phyloP scores from a whole-genome alignment of 2,797 vertebrate genomes.

The Lagocephalus sceleratus region DNA sequence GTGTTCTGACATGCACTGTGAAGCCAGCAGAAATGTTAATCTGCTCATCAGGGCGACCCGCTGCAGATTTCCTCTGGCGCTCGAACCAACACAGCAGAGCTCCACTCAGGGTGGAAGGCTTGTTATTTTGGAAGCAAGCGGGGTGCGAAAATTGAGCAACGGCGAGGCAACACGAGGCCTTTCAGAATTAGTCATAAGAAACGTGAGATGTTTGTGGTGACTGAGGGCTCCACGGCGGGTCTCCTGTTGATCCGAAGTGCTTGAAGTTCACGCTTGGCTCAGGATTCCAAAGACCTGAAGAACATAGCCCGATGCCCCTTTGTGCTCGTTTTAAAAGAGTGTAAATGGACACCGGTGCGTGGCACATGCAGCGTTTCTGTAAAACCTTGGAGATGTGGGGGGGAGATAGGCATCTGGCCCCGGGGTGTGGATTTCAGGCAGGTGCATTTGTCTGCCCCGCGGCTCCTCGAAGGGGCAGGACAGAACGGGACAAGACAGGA shows the following conservation, averaged over 20 bases:
- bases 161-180: constrained; percentile 2
- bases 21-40: constrained; percentile 31
- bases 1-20: constrained; percentile 56
- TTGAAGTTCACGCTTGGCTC: no score
- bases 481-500: constrained; percentile 36
- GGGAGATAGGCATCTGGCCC: constrained; percentile 67
- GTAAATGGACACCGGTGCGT: constrained; percentile 58
- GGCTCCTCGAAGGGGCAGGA: constrained; percentile 59
- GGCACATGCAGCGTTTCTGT: constrained; percentile 57
- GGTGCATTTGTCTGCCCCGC: constrained; percentile 69
- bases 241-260: no score
- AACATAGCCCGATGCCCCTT: constrained; percentile 4
- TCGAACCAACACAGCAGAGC: constrained; percentile 27
- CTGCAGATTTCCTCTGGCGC: constrained; percentile 11
- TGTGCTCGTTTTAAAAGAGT: constrained; percentile 16
- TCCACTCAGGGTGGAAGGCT: constrained; percentile 18
- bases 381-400: constrained; percentile 50
- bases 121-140: constrained; percentile 9
- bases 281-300: no score
- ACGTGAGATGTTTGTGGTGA: no score
- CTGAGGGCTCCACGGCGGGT: no score
- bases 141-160: constrained; percentile 6
- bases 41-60: constrained; percentile 27
- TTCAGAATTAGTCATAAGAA: no score
- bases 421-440: constrained; percentile 77